phyloP scores from a whole-genome alignment of 2,888 invertebrate genomes.

The Galerucella calmariensis region DNA sequence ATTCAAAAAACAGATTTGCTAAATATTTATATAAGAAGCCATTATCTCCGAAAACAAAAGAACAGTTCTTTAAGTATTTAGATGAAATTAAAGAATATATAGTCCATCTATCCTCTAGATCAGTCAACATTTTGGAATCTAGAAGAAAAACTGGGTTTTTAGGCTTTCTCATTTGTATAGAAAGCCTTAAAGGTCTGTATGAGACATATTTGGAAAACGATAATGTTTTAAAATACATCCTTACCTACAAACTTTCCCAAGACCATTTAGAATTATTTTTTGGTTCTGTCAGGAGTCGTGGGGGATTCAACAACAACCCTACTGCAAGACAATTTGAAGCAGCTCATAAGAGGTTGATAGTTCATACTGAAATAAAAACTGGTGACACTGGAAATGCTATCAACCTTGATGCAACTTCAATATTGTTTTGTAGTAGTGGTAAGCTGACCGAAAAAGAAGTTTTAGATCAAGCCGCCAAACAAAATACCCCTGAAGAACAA shows the following conservation, averaged over 20 bases:
- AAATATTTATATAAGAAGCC: too few species aligned
- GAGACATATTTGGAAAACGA: neutral
- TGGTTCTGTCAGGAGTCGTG: conserved; percentile 14
- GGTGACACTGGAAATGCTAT: conserved; percentile 21
- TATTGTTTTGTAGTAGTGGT: neutral
- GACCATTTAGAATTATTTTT: conserved; percentile 32
- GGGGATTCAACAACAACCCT: conserved; percentile 35
- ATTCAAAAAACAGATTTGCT: conserved; percentile 28
- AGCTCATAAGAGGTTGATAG: conserved; percentile 18
- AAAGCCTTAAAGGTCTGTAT: too few species aligned
- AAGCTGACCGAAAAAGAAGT: too few species aligned
- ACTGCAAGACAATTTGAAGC: conserved; percentile 30
- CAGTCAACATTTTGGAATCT: too few species aligned
- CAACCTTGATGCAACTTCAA: neutral
- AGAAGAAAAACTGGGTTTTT: too few species aligned
- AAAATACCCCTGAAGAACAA: neutral
- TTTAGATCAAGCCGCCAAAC: too few species aligned
- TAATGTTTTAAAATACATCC: conserved; percentile 6
- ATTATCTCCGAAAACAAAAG: too few species aligned
- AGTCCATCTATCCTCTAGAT: too few species aligned
- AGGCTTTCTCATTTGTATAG: too few species aligned
- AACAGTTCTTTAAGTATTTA: too few species aligned
- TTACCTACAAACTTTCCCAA: conserved; percentile 31
- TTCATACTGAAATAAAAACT: conserved; percentile 13
- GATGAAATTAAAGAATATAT: too few species aligned